These are phyloP conservation scores for Chymomyza amoena DNA, from an alignment of 2,888 invertebrate genomes.

Conservation along the genomic window DNA sequence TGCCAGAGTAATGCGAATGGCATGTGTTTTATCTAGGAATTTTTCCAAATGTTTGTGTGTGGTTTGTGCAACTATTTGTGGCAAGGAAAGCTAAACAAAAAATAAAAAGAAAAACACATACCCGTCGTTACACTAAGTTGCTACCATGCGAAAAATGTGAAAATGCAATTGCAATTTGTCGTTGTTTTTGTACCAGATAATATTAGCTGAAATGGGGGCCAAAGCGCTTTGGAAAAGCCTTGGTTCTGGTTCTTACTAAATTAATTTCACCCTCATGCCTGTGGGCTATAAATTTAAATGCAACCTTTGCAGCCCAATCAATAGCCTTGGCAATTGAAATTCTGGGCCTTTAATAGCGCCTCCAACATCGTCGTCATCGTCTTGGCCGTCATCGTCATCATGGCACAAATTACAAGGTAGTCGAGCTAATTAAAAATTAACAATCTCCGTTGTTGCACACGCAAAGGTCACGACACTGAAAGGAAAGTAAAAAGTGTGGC, in stretches of 20 bases:
- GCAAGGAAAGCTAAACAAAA: not conserved
- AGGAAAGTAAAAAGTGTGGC: not conserved
- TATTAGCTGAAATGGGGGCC: not conserved
- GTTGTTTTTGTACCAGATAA: not conserved
- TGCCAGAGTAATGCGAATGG: not conserved
- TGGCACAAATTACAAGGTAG: conserved; percentile 6
- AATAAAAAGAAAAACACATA: not conserved
- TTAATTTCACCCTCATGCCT: conserved; percentile 35
- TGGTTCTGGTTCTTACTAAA: conserved; percentile 17
- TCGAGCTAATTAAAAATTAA: conserved; percentile 70
- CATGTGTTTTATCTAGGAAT: not conserved
- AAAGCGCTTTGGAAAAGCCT: conserved; percentile 2
- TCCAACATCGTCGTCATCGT: no score
- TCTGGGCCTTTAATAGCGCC: not conserved
- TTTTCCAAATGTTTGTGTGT: not conserved
- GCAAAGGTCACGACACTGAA: conserved; percentile 60
- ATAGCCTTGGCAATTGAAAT: conserved; percentile 44
- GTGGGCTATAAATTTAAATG: conserved; percentile 63
- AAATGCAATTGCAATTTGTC: conserved; percentile 7
- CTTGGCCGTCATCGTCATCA: conserved; percentile 22
- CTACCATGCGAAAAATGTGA: not conserved
- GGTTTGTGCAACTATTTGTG: not conserved
- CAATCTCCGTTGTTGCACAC: conserved; percentile 53
- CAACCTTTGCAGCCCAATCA: conserved; percentile 60
- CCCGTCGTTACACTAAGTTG: not conserved